phyloP scores from a whole-genome alignment of 2,888 invertebrate genomes.

The Mantis religiosa region DNA sequence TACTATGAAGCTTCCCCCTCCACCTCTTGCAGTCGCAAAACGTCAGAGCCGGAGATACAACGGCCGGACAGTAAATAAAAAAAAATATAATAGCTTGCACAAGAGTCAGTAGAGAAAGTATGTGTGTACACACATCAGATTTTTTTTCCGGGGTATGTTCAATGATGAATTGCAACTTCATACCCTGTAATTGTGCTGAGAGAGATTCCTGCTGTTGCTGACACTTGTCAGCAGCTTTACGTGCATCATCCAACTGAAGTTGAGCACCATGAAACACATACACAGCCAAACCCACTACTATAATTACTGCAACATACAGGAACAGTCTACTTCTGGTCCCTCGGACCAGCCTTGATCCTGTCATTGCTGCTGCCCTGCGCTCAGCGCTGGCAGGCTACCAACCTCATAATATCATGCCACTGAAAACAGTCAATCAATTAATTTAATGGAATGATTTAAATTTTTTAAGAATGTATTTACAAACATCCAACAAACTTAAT shows the following conservation, averaged over 20 bases:
- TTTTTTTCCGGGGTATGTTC: too few relatives aligned
- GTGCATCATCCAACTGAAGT: conserved; percentile 53
- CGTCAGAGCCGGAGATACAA: too few relatives aligned
- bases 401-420: neutral
- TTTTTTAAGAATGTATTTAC: too few relatives aligned
- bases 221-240: conserved; percentile 51
- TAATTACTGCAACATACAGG: conserved; percentile 49
- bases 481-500: too few relatives aligned
- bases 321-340: conserved; percentile 56
- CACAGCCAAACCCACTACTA: conserved; percentile 52
- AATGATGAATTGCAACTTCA: conserved; percentile 20
- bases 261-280: conserved; percentile 57
- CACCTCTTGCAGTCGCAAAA: too few relatives aligned
- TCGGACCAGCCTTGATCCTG: conserved; percentile 53
- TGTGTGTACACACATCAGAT: too few relatives aligned
- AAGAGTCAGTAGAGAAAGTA: too few relatives aligned
- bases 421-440: neutral
- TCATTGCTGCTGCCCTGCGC: conserved; percentile 40
- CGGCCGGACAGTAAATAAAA: too few relatives aligned
- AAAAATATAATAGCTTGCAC: too few relatives aligned
- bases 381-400: neutral
- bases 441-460: too few relatives aligned
- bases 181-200: conserved; percentile 57
- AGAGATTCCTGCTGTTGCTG: conserved; percentile 57
- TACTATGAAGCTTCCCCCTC: too few relatives aligned